Evolutionary conservation across 2,797 vertebrate genomes (phyloP), one percentile per base, ranked within the genome.

Genomic region (Microctenopoma stevenorrisi): DNA sequence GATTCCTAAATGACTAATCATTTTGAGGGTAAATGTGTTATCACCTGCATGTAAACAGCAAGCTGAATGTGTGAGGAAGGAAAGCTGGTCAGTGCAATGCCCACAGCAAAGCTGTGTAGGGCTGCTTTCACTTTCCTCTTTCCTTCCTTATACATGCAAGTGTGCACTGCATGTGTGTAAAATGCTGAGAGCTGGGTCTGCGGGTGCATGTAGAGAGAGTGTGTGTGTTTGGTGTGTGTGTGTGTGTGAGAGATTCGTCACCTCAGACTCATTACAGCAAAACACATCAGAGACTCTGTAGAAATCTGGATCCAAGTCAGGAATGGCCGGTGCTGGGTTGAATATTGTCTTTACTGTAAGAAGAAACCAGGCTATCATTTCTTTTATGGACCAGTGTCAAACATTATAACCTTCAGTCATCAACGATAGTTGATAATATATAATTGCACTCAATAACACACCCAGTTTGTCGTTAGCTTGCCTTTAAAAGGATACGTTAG

Each of bases 211-310:
- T 22, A 22, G 22, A 22, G 22, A 35, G 48, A 67, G 63, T 37
- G 70, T 49, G 35, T 61, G 57, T 55, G 66, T 70, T 60, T 33
- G 61, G 70, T 49, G 35, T 61, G 57, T 55, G 66, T 70, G 62
- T 33, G 61, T 51, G 60, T 68, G 64, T 74, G 52, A 72, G 79
- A 70, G 82, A 74, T 62, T 81, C 74, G 72, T 96, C 92, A 99
- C 98, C 97, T 99, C 98, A 52, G 94, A 95, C 91, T 99, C 98
- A 72, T 99, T 99, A 93, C 97, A 98, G 94, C 97, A 99, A 92
- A 99, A 96, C 89, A 99, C 90, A 77, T 97, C 95, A 0, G 98
- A 96, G 72, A 92, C 83, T 58, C 72, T 74, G 90, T 96, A 99
- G 94, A 98, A 98, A 65, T 84, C 92, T 22, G 93, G 79, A 79